phyloP scores from a whole-genome alignment of 2,888 invertebrate genomes.

The Euplagia quadripunctaria region DNA sequence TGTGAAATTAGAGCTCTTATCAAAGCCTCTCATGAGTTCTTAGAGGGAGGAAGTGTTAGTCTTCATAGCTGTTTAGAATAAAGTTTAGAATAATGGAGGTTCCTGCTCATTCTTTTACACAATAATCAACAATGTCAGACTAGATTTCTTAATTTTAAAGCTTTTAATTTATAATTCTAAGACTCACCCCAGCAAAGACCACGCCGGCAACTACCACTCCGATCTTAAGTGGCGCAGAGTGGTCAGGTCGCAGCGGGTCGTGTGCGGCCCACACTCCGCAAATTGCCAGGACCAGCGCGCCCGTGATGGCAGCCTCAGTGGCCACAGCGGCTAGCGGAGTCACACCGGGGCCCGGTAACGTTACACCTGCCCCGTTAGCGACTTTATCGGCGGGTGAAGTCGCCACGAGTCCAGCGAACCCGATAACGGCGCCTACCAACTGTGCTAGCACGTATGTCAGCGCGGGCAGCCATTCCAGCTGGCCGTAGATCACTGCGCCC shows the following conservation, averaged over 20 bases:
- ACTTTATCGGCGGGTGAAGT: conserved; percentile 48
- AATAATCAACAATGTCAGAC: no score
- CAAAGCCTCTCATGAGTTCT: not conserved
- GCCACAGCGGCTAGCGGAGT: conserved; percentile 50
- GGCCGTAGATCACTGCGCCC: conserved; percentile 87
- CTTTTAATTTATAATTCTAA: not conserved
- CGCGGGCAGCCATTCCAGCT: conserved; percentile 71
- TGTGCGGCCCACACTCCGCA: conserved; percentile 71
- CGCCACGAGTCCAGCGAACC: conserved; percentile 65
- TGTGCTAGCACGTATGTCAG: conserved; percentile 69
- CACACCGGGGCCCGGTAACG: conserved; percentile 54
- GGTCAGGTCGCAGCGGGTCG: conserved; percentile 65
- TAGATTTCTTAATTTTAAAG: not conserved
- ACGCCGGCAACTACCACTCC: conserved; percentile 76
- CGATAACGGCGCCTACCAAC: conserved; percentile 66
- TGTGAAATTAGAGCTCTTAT: not conserved
- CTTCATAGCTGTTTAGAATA: no score
- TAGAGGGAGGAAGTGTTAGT: no score
- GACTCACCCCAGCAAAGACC: conserved; percentile 71
- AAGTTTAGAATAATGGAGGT: no score
- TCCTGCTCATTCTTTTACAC: no score
- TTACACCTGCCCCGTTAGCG: conserved; percentile 38
- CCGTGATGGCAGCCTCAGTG: conserved; percentile 69
- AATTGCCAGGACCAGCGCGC: conserved; percentile 65
- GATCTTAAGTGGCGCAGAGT: conserved; percentile 70